phyloP scores from a whole-genome alignment of 2,888 invertebrate species.

The Cryptus armator region DNA sequence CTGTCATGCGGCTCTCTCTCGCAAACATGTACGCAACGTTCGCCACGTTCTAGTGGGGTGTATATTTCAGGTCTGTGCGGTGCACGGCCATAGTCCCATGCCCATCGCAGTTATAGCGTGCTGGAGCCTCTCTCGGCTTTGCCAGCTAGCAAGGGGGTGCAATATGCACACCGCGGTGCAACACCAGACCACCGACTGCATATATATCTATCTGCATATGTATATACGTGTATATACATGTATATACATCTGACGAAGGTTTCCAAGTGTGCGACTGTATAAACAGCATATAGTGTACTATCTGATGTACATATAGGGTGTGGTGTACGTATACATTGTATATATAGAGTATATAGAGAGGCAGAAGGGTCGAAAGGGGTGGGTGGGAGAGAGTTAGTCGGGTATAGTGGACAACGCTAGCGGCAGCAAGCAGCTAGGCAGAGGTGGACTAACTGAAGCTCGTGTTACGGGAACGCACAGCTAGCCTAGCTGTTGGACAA shows the following conservation, averaged over 20 bases:
- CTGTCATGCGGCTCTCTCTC: constrained; percentile 65
- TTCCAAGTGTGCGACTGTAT: neutral
- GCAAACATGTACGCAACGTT: constrained; percentile 66
- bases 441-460: constrained; percentile 81
- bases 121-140: constrained; percentile 54
- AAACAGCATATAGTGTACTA: constrained; percentile 18
- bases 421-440: constrained; percentile 48
- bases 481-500: constrained; percentile 67
- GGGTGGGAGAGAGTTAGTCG: constrained; percentile 64
- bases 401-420: constrained; percentile 79
- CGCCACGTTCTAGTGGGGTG: constrained; percentile 75
- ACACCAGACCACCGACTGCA: constrained; percentile 65
- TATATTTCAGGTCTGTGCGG: constrained; percentile 81
- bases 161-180: constrained; percentile 80
- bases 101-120: constrained; percentile 49
- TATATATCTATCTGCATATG: constrained; percentile 37
- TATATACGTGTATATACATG: constrained; percentile 22
- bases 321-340: constrained; percentile 12
- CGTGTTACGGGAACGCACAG: constrained; percentile 79
- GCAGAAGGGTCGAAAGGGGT: constrained; percentile 61
- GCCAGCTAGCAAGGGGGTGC: constrained; percentile 73
- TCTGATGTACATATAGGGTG: constrained; percentile 34
- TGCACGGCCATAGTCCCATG: constrained; percentile 76
- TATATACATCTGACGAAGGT: neutral
- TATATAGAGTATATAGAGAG: constrained; percentile 2